phyloP scores from a whole-genome alignment of 2,888 invertebrate species.

The Pardosa pseudoannulata region DNA sequence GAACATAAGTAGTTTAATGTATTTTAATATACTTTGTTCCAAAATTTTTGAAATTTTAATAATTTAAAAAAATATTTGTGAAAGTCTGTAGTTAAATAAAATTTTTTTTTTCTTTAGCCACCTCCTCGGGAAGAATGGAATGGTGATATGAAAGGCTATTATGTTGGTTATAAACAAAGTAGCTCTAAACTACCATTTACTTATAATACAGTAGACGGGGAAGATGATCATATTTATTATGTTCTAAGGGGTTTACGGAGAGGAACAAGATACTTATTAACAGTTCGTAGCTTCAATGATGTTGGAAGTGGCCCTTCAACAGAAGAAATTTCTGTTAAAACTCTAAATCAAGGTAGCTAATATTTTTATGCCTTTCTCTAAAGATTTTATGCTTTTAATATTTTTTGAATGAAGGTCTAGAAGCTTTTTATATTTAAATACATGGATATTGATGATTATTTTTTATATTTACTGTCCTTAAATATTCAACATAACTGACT shows the following conservation, averaged over 20 bases:
- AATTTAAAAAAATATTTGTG: too few species aligned
- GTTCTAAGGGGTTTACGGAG: slow-evolving; percentile 76
- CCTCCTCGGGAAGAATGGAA: slow-evolving; percentile 76
- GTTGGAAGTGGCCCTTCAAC: slow-evolving; percentile 77
- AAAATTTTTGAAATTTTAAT: too few species aligned
- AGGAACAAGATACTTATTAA: slow-evolving; percentile 77
- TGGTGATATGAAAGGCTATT: slow-evolving; percentile 59
- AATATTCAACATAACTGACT: too few species aligned
- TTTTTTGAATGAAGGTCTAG: too few species aligned
- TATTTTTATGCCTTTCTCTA: too few species aligned
- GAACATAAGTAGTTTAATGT: too few species aligned
- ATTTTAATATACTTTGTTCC: too few species aligned
- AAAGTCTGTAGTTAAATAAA: too few species aligned
- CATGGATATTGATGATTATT: too few species aligned
- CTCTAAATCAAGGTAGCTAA: slow-evolving; percentile 77
- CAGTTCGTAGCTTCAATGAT: slow-evolving; percentile 77
- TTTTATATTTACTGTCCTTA: too few species aligned
- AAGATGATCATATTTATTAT: slow-evolving; percentile 72
- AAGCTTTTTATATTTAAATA: too few species aligned
- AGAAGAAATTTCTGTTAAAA: slow-evolving; percentile 76
- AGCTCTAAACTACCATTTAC: slow-evolving; percentile 43
- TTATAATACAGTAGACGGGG: slow-evolving; percentile 73
- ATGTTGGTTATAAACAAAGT: slow-evolving; percentile 59
- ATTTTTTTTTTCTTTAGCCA: slow-evolving; percentile 75
- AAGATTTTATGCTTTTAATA: too few species aligned